Conservation (phyloP, 2,797 vertebrate species). For the Chelon labrosus region DNA sequence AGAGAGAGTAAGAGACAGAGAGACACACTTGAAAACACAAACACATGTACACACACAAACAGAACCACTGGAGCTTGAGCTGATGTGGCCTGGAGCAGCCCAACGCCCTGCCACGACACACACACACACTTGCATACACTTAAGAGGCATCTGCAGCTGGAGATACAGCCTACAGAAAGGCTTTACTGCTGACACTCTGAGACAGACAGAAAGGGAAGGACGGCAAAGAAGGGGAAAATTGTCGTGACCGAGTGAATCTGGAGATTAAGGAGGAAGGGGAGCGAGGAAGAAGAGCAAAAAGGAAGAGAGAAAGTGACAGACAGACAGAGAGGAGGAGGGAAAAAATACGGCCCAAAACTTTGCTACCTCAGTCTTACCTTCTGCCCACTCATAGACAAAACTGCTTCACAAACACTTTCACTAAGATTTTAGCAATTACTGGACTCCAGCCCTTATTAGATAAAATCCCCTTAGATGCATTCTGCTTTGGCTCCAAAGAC, state of each 20-base stretch:
- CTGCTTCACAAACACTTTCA: conserved; percentile 56
- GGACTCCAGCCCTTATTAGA: conserved; percentile 23
- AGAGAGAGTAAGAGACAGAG: conserved; percentile 50
- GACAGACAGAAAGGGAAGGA: conserved; percentile 52
- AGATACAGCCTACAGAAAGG: conserved; percentile 80
- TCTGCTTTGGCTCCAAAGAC: conserved; percentile 9
- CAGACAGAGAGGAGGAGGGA: conserved; percentile 7
- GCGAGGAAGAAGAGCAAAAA: conserved; percentile 6
- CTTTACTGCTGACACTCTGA: conserved; percentile 74
- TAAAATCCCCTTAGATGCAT: conserved; percentile 33
- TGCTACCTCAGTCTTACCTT: conserved; percentile 38
- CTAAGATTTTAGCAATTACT: conserved; percentile 39
- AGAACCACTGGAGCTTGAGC: conserved; percentile 82
- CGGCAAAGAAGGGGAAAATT: conserved; percentile 37
- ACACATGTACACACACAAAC: conserved; percentile 75
- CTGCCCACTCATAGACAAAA: conserved; percentile 54
- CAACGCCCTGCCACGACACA: conserved; percentile 69
- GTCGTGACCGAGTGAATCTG: conserved; percentile 50
- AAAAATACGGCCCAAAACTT: conserved; percentile 30
- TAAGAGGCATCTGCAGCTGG: conserved; percentile 83
- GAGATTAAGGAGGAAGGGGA: conserved; percentile 40
- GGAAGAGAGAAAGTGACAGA: conserved; percentile 35
- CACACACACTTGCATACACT: conserved; percentile 52
- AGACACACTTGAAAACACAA: conserved; percentile 74
- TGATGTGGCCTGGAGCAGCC: conserved; percentile 83